Base-by-base conservation (phyloP, 2,113 vertebrate species). In the Menura novaehollandiae region DNA sequence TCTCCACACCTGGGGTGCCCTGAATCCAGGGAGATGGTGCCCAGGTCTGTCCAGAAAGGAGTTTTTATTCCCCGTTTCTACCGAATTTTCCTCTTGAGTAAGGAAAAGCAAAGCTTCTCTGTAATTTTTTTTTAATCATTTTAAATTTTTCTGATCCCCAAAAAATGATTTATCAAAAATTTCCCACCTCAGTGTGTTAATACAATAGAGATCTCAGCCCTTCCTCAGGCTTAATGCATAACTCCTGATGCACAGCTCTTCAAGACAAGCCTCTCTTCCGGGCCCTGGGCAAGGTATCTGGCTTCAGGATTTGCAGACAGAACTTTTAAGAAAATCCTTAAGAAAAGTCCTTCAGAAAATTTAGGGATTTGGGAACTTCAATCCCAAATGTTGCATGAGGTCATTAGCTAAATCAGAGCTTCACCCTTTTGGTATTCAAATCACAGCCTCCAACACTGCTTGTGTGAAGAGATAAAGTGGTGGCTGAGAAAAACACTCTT, bases 251-350 rank as follows among this genome's bases (percentile, higher is more conserved):
- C 1, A 1, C 19, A 66, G 43, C 26, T 85, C 51, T 20, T 94
- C 32, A 44, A 51, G n/a, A 32, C 22, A 58, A 87, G 14, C 13
- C 26, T 59, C 49, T 92, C 44, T 52, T 69, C 66, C 11, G 39
- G 37, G 64, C 37, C 52, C 18, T 15, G 19, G 43, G 28, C 13
- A 78, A 75, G 24, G 37, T 23, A 79, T 41, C 23, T 16, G 8
- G 73, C 53, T 85, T 90, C 59, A 88, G 46, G 43, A 56, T 60
- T 79, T 41, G 15, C 68, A 85, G 74, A 68, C 6, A 49, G 71
- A 94, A 72, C 41, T 78, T 63, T 23, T 22, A 78, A 46, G n/a
- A 78, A 87, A 87, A 81, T n/a, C 33, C n/a, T n/a, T n/a, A n/a
- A n/a, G n/a, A n/a, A n/a, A n/a, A 68, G 28, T 26, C 23, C 13